Evolutionary conservation across 1,140 invertebrate genomes (phyloP).

Genomic region (Physella acuta): DNA sequence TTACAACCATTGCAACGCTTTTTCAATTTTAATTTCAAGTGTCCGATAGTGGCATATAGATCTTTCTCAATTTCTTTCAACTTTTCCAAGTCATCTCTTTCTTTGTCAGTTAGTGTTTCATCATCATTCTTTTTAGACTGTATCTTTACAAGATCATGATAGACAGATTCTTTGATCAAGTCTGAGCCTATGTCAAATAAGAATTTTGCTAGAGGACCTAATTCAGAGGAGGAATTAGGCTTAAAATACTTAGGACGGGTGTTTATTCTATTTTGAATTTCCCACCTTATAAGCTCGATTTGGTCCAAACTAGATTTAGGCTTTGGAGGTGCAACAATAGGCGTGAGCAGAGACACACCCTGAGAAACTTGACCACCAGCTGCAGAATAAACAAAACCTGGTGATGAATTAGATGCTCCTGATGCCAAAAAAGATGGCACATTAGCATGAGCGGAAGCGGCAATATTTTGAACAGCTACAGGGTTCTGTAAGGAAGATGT

Average conservation of each 20-base stretch:
- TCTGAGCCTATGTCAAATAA: conserved; percentile 89
- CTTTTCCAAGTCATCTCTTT: conserved; percentile 79
- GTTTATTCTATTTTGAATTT: conserved; percentile 40
- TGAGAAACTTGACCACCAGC: neutral
- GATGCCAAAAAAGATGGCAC: neutral
- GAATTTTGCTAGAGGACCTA: conserved; percentile 81
- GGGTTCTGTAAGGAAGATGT: neutral
- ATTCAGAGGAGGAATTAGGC: conserved; percentile 40
- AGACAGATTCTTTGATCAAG: conserved; percentile 89
- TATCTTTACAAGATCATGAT: conserved; percentile 83
- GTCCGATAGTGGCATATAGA: conserved; percentile 68
- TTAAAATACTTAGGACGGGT: conserved; percentile 45
- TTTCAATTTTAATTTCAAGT: conserved; percentile 76
- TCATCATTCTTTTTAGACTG: conserved; percentile 75
- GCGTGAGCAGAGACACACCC: neutral
- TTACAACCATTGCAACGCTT: conserved; percentile 86
- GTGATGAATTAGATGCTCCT: neutral
- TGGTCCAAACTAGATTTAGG: conserved; percentile 44
- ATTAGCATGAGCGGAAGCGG: neutral
- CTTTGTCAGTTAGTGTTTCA: conserved; percentile 70
- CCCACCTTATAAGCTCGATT: conserved; percentile 44
- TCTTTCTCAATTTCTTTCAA: conserved; percentile 74
- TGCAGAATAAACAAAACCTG: conserved; percentile 1
- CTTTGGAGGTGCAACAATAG: conserved; percentile 71
- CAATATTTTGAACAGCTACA: neutral